Conservation (phyloP, 2,888 invertebrate genomes). For the Chymomyza amoena region DNA sequence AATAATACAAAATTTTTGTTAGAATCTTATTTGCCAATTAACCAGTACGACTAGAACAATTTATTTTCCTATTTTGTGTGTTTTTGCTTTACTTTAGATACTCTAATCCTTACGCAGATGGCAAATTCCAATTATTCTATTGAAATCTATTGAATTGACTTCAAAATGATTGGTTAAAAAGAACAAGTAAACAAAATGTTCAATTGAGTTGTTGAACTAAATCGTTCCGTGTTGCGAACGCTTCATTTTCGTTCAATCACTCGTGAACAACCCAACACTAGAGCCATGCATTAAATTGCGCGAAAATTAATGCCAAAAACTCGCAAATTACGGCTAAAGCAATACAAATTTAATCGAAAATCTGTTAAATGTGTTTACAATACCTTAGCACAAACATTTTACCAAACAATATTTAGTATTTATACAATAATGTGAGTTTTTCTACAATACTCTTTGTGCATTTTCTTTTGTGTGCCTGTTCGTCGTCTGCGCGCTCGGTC, state of each 20-base stretch:
- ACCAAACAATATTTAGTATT: not conserved
- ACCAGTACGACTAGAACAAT: too few species aligned
- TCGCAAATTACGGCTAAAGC: not conserved
- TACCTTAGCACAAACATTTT: not conserved
- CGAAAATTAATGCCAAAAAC: not conserved
- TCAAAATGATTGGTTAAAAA: not conserved
- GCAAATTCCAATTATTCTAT: not conserved
- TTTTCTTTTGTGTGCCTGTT: conserved; percentile 61
- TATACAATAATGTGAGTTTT: conserved; percentile 35
- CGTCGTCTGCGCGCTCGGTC: conserved; percentile 57
- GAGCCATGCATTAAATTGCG: not conserved
- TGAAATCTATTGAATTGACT: not conserved
- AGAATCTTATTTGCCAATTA: too few species aligned
- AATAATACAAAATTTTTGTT: too few species aligned
- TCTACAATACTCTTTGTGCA: conserved; percentile 32
- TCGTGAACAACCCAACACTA: not conserved
- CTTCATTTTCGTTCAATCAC: not conserved
- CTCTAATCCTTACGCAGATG: too few species aligned
- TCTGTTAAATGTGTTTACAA: not conserved
- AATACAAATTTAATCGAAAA: not conserved
- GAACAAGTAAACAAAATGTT: not conserved
- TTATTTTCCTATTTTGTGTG: too few species aligned
- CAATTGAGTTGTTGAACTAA: not conserved
- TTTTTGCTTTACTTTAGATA: too few species aligned
- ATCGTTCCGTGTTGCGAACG: not conserved